Conservation (phyloP, 2,797 vertebrate species). For the Takifugu ocellatus region DNA sequence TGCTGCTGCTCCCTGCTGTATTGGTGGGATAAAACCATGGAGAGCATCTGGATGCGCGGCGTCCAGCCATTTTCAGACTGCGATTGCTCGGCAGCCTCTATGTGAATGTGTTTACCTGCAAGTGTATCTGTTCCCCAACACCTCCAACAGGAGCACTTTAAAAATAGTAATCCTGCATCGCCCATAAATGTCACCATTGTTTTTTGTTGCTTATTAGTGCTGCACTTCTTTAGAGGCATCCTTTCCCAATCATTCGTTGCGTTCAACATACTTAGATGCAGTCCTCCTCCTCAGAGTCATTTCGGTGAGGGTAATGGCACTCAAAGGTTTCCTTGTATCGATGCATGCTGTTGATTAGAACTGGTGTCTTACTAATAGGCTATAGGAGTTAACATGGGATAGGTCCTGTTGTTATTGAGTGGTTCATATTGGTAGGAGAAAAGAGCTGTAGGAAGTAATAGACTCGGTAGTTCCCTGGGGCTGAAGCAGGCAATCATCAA, state of each 20-base stretch:
- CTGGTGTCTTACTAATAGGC: slow-evolving; percentile 69
- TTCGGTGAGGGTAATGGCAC: slow-evolving; percentile 70
- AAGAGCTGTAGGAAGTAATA: slow-evolving; percentile 77
- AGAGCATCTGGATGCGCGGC: slow-evolving; percentile 65
- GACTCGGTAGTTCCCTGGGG: slow-evolving; percentile 72
- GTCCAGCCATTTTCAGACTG: slow-evolving; percentile 51
- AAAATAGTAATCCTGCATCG: neutral
- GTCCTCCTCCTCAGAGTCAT: slow-evolving; percentile 49
- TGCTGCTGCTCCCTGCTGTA: slow-evolving; percentile 33
- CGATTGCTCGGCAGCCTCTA: slow-evolving; percentile 23
- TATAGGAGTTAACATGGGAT: slow-evolving; percentile 64
- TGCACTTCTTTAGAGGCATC: slow-evolving; percentile 38
- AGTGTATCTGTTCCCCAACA: slow-evolving; percentile 3
- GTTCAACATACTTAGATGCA: slow-evolving; percentile 46
- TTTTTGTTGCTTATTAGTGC: slow-evolving; percentile 45
- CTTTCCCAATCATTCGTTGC: slow-evolving; percentile 35
- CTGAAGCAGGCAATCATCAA: slow-evolving; percentile 71
- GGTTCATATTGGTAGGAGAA: slow-evolving; percentile 74
- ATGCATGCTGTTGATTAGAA: slow-evolving; percentile 58
- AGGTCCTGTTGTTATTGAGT: slow-evolving; percentile 71
- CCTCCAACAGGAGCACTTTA: slow-evolving; percentile 9
- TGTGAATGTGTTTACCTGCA: slow-evolving; percentile 15
- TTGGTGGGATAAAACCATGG: slow-evolving; percentile 24
- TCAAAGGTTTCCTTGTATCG: slow-evolving; percentile 65
- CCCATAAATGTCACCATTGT: slow-evolving; percentile 18